These are phyloP conservation scores for Alfaro cultratus DNA, from an alignment of 2,797 vertebrate species.

Conservation along the genomic window DNA sequence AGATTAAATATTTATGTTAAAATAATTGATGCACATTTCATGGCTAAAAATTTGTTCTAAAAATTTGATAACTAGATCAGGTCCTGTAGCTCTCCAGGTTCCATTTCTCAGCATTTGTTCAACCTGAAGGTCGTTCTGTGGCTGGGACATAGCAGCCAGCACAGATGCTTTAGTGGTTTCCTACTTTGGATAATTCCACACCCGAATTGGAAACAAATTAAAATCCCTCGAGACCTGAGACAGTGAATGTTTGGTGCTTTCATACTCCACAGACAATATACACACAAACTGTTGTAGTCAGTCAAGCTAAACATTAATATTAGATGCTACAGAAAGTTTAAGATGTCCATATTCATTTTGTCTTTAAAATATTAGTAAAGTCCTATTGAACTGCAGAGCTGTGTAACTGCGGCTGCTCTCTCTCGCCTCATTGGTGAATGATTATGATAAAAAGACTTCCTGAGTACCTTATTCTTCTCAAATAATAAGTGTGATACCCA, in stretches of 20 bases:
- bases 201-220: background rate
- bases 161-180: background rate
- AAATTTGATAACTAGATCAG: background rate
- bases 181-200: background rate
- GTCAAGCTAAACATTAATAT: background rate
- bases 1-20: background rate
- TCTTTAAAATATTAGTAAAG: background rate
- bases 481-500: background rate
- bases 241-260: background rate
- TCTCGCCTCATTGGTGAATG: background rate
- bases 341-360: background rate
- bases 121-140: background rate
- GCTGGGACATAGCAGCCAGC: background rate
- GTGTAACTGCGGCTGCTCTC: background rate
- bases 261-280: background rate
- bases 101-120: background rate
- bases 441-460: background rate
- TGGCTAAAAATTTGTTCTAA: too few species aligned
- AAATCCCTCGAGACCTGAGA: background rate
- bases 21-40: background rate
- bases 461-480: background rate
- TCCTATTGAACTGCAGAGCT: background rate
- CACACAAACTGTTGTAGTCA: background rate
- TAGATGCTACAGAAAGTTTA: background rate
- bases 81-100: background rate